Evolutionary conservation across 2,888 invertebrate genomes (phyloP).

Genomic region (Clistopyga incitator): DNA sequence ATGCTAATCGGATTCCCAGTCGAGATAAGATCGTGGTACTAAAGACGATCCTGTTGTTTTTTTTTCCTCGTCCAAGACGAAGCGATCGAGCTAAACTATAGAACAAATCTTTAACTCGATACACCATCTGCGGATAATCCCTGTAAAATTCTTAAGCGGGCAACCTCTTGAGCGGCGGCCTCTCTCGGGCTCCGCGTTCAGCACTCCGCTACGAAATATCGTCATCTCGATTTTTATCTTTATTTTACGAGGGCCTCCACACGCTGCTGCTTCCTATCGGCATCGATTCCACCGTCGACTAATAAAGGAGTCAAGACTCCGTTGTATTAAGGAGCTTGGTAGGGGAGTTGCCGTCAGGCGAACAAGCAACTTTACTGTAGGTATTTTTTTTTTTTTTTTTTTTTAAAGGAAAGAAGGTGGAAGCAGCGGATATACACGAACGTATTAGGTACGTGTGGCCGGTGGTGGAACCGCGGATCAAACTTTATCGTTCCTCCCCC

Average conservation of each 20-base stretch:
- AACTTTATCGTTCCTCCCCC: conserved; percentile 69
- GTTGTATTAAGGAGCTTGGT: conserved; percentile 39
- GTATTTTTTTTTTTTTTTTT: background rate
- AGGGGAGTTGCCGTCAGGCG: conserved; percentile 7
- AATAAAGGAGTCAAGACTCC: conserved; percentile 48
- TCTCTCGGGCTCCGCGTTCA: conserved; percentile 4
- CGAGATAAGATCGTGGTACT: background rate
- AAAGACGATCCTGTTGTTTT: background rate
- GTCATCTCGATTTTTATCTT: conserved; percentile 43
- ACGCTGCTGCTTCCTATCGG: conserved; percentile 23
- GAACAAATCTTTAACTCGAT: conserved; percentile 13
- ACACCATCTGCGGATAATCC: conserved; percentile 24
- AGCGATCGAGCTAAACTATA: background rate
- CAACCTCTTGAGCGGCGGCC: conserved; percentile 14
- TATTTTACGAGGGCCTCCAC: conserved; percentile 48
- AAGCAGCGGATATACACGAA: conserved; percentile 10
- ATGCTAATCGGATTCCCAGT: background rate
- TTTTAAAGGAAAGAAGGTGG: conserved; percentile 26
- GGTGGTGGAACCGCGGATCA: conserved; percentile 65
- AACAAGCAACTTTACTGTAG: background rate
- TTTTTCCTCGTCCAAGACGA: background rate
- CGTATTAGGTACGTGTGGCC: conserved; percentile 61
- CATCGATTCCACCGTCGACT: conserved; percentile 43
- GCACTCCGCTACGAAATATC: conserved; percentile 27
- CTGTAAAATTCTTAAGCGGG: conserved; percentile 2